phyloP scores from a whole-genome alignment of 2,113 vertebrate species.

The Capreolus pygargus region DNA sequence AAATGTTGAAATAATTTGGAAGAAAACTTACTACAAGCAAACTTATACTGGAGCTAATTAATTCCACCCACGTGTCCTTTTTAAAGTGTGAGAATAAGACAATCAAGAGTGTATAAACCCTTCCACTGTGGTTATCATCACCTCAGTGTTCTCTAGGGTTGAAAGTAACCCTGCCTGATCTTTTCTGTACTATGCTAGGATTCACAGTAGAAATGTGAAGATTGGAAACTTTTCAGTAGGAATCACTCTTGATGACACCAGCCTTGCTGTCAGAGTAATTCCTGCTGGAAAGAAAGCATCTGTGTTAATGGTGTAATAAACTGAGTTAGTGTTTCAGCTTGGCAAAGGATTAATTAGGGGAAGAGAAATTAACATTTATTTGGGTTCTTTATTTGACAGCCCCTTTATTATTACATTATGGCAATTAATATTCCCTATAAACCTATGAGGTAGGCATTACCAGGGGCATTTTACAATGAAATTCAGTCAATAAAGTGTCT shows the following conservation, averaged over 20 bases:
- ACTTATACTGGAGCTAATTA: neutral
- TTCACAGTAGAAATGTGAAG: conserved; percentile 5
- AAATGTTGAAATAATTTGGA: conserved; percentile 32
- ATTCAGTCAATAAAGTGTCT: neutral
- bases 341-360: conserved; percentile 49
- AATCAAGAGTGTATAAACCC: neutral
- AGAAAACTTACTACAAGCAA: neutral
- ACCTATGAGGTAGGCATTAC: neutral
- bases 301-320: conserved; percentile 55
- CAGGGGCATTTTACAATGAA: neutral
- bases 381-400: conserved; percentile 44
- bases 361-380: conserved; percentile 64
- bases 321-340: neutral
- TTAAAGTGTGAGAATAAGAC: conserved; percentile 37
- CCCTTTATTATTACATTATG: conserved; percentile 50
- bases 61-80: conserved; percentile 8
- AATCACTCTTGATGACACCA: conserved; percentile 45
- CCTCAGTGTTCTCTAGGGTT: conserved; percentile 42
- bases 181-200: neutral
- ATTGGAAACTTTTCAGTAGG: conserved; percentile 61
- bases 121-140: neutral
- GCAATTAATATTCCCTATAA: conserved; percentile 12
- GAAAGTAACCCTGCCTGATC: conserved; percentile 38
- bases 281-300: conserved; percentile 32
- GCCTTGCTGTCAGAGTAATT: conserved; percentile 40